phyloP scores from a whole-genome alignment of 2,888 invertebrate species.

The Druceiella hillmani region DNA sequence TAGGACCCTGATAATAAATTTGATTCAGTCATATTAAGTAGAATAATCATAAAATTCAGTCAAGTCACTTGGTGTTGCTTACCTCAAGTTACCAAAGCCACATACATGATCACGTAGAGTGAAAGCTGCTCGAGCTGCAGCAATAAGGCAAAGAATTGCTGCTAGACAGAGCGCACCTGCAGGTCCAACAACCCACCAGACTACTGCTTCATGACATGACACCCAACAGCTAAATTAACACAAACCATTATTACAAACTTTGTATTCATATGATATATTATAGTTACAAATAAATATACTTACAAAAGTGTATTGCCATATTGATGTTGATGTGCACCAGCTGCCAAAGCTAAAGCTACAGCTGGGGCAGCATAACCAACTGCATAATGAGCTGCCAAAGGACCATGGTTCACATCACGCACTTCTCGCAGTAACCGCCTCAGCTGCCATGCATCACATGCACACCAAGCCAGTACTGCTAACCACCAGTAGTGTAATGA shows the following conservation, averaged over 20 bases:
- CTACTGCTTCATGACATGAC: constrained; percentile 85
- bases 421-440: constrained; percentile 93
- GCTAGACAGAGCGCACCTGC: constrained; percentile 72
- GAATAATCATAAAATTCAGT: constrained; percentile 1
- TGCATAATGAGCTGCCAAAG: constrained; percentile 87
- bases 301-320: constrained; percentile 93
- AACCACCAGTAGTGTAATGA: constrained; percentile 91
- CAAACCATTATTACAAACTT: constrained; percentile 4
- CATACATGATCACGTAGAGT: constrained; percentile 85
- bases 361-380: constrained; percentile 92
- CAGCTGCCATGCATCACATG: constrained; percentile 88
- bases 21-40: constrained; percentile 13
- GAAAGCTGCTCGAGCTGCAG: constrained; percentile 87
- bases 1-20: constrained; percentile 55
- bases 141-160: constrained; percentile 73
- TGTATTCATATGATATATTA: constrained; percentile 2
- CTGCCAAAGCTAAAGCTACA: constrained; percentile 83
- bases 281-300: constrained; percentile 42
- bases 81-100: constrained; percentile 79
- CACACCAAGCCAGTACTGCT: constrained; percentile 84
- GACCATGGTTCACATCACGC: constrained; percentile 93
- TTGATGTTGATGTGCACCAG: constrained; percentile 89
- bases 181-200: constrained; percentile 94
- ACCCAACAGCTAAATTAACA: constrained; percentile 99
- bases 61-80: constrained; percentile 13